A percentile compares a stretch with the other conserved stretches of the same genome.
Evolutionary conservation across 2,797 vertebrate genomes (phyloP).

Genomic region (Cynodonichthys magdalenae): DNA sequence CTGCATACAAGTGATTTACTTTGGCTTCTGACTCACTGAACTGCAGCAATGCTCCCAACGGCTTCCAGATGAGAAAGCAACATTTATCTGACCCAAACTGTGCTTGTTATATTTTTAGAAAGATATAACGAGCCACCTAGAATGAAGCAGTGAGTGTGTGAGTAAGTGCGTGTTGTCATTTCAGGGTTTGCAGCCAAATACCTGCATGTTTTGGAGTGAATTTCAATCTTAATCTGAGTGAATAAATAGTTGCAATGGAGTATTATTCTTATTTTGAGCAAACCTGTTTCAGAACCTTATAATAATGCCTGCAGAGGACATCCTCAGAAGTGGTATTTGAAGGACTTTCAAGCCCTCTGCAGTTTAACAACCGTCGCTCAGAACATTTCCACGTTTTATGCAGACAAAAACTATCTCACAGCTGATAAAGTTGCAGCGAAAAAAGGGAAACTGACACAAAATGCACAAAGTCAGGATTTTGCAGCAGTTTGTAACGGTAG

Average conservation of each 20-base stretch:
- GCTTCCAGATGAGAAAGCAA: constrained; percentile 10
- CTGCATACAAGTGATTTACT: constrained; percentile 26
- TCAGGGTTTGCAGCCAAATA: background rate
- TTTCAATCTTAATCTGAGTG: background rate
- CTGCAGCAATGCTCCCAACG: background rate
- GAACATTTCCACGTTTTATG: no score
- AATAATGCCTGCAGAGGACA: no score
- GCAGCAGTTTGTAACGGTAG: background rate
- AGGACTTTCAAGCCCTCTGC: background rate
- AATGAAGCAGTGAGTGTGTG: constrained; percentile 5
- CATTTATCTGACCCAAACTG: constrained; percentile 30
- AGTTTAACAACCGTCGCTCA: no score
- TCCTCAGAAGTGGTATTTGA: background rate
- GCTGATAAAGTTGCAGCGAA: no score
- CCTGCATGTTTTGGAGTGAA: background rate
- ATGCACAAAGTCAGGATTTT: no score
- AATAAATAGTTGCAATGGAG: background rate
- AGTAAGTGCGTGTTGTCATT: background rate
- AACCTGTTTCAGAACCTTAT: background rate
- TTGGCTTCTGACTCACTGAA: constrained; percentile 29
- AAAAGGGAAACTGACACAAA: background rate
- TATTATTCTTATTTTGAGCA: background rate
- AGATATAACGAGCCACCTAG: constrained; percentile 7
- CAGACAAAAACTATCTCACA: no score
- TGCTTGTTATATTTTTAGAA: constrained; percentile 18